phyloP scores from a whole-genome alignment of 2,797 vertebrate species.

The Sandelia bainsii region DNA sequence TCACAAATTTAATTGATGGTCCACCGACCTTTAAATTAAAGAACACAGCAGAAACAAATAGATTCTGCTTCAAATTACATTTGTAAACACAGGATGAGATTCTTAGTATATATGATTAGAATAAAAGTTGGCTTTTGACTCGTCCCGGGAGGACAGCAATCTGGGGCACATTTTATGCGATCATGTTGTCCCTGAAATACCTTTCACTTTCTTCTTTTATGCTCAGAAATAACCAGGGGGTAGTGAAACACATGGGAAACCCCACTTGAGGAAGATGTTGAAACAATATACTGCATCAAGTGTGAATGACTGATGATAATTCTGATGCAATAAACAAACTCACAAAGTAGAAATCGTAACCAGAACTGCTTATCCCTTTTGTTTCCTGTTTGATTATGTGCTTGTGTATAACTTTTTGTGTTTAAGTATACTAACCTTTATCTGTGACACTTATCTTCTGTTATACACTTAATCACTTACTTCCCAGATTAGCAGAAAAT shows the following conservation, averaged over 20 bases:
- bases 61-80: neutral
- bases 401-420: no score
- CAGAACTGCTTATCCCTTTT: no score
- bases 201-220: neutral
- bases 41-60: neutral
- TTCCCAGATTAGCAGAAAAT: no score
- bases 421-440: no score
- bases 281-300: no score
- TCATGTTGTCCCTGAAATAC: neutral
- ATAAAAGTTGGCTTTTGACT: neutral
- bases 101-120: constrained; percentile 2
- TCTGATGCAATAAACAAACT: no score
- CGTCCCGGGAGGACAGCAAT: neutral
- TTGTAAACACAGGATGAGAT: neutral
- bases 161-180: neutral
- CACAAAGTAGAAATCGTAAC: no score
- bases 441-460: no score
- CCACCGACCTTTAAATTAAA: constrained; percentile 9
- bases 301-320: no score
- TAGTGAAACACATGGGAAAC: neutral
- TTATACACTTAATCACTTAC: no score
- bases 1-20: constrained; percentile 9
- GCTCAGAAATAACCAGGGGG: neutral
- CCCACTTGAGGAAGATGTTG: no score
- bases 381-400: no score